phyloP scores from a whole-genome alignment of 2,888 invertebrate genomes.

The Cryptus viduatorius region DNA sequence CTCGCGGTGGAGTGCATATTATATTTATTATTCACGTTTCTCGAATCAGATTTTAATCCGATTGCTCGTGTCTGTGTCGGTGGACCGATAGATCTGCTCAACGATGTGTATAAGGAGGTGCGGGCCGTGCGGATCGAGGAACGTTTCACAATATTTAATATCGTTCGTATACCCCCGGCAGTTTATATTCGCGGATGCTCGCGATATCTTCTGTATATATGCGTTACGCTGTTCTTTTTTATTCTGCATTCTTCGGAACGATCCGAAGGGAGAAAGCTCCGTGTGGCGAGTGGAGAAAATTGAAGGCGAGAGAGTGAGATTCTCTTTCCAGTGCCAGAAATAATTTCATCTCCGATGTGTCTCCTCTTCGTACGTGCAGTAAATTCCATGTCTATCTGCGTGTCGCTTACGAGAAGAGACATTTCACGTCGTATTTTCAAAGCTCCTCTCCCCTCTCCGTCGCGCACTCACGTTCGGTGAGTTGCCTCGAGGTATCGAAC shows the following conservation, averaged over 20 bases:
- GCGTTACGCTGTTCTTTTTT: constrained; percentile 7
- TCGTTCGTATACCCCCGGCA: constrained; percentile 17
- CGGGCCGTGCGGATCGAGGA: constrained; percentile 1
- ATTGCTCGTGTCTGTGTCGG: constrained; percentile 27
- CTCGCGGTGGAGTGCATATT: constrained; percentile 26
- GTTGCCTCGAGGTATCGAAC: constrained; percentile 34
- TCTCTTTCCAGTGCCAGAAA: constrained; percentile 38
- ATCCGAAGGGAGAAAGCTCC: constrained; percentile 8
- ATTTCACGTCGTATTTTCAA: constrained; percentile 46
- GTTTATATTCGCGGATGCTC: constrained; percentile 41
- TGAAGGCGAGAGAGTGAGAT: constrained; percentile 6
- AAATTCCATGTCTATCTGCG: constrained; percentile 41
- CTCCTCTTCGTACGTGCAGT: constrained; percentile 28
- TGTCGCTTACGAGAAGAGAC: constrained; percentile 54
- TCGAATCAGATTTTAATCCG: constrained; percentile 64
- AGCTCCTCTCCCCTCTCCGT: not conserved
- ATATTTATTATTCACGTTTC: constrained; percentile 60
- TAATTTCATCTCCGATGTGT: constrained; percentile 55
- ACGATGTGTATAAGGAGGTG: not conserved
- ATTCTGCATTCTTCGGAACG: constrained; percentile 12
- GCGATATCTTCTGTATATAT: not conserved
- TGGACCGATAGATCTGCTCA: constrained; percentile 9
- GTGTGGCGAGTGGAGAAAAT: not conserved
- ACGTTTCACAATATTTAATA: constrained; percentile 54
- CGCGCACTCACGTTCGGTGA: not conserved